Evolutionary conservation across 2,113 vertebrate species (phyloP).

Genomic region (Lophochroa leadbeateri): DNA sequence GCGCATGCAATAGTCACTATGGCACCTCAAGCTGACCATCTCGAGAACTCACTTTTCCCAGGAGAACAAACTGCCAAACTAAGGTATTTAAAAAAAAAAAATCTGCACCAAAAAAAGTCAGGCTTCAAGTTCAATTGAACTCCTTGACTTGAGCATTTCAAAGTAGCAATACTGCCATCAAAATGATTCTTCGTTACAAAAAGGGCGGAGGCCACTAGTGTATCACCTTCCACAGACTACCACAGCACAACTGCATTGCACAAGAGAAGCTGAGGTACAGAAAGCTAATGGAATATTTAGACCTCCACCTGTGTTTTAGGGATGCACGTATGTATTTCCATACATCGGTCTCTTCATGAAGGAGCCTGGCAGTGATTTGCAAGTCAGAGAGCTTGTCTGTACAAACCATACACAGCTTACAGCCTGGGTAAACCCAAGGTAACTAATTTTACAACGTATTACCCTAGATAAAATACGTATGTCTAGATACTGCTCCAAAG

Average conservation of each 20-base stretch:
- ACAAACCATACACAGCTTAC: background rate
- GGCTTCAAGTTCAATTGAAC: background rate
- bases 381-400: background rate
- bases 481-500: background rate
- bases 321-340: background rate
- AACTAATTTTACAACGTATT: background rate
- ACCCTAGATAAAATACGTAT: background rate
- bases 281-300: background rate
- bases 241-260: rapidly evolving
- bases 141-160: background rate
- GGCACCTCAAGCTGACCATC: background rate
- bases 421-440: background rate
- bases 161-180: background rate
- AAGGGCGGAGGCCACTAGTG: background rate
- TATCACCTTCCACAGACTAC: rapidly evolving
- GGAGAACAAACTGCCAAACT: background rate
- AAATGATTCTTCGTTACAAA: rapidly evolving
- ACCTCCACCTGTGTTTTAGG: background rate
- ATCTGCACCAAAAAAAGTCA: background rate
- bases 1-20: background rate
- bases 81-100: background rate
- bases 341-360: background rate
- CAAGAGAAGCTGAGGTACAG: background rate
- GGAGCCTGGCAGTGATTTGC: background rate
- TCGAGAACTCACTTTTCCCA: background rate